Base-by-base conservation (phyloP, 2,888 invertebrate genomes). In the Rutpela maculata region DNA sequence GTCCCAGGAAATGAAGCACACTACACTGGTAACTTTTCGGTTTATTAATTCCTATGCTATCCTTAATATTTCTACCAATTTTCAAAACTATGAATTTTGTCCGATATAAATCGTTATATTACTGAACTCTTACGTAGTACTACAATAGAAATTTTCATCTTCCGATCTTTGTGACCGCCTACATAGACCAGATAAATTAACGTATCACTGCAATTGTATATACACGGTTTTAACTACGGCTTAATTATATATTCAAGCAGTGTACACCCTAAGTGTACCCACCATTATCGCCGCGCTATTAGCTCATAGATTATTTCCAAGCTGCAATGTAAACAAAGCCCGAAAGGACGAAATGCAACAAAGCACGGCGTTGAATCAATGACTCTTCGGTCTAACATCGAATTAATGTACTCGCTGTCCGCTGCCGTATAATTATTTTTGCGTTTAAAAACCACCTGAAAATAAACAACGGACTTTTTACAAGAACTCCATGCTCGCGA, bases 361-460 rank as follows among this genome's bases (percentile, higher is more conserved):
- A 50, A 50, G 7, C 50, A 50, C 50, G 7, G 31, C 31, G 9
- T 7, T 35, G 31, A 35, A 35, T 35, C 9, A 35, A 35, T 7
- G 65, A 65, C 18, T 65, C n/a, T 43, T 65, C 65, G 65, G 15
- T 19, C 22, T 43, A 43, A 19, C 18, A 10, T 65, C 19, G 65
- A 43, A 65, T 68, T 68, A 68, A 68, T 68, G 68, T 68, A 10
- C 68, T 12, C 10, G 15, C 50, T 38, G 22, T 26, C 56, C 55
- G 31, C 57, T 11, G 17, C 43, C 57, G 31, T 38, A 18, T 55
- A 57, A 56, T 57, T 57, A 68, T 68, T 56, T 18, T 26, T 35
- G 18, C 17, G n/a, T 26, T 56, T 57, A 68, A 57, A 68, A 68
- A 68, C 31, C 15, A n/a, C 31, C 18, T 3, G 22, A 19, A 56